Conservation (phyloP, 2,113 vertebrate species). For the Plecturocebus donacophilus region DNA sequence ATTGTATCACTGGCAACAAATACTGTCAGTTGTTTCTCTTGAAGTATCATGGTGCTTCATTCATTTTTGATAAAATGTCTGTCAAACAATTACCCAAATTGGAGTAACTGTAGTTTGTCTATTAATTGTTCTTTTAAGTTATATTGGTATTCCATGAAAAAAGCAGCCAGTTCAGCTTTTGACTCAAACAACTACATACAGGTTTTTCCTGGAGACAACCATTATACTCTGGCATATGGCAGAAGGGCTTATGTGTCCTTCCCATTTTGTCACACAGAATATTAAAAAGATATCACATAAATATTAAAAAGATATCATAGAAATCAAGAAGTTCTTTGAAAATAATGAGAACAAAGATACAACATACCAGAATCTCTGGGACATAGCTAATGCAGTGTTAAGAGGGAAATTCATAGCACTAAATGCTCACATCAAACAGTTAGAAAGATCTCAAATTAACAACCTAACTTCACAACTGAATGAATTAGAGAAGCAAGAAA, state of each 20-base stretch:
- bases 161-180: not conserved
- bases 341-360: too few species aligned
- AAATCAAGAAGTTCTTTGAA: too few species aligned
- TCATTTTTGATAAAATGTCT: slow-evolving; percentile 2
- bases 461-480: too few species aligned
- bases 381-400: too few species aligned
- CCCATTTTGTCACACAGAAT: not conserved
- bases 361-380: too few species aligned
- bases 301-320: not conserved
- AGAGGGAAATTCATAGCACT: too few species aligned
- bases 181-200: not conserved
- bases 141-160: not conserved
- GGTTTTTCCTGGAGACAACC: not conserved
- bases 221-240: not conserved
- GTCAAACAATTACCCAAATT: not conserved
- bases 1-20: slow-evolving; percentile 28
- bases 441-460: too few species aligned
- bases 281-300: not conserved
- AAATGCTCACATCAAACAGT: too few species aligned
- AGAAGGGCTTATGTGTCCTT: not conserved
- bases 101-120: not conserved
- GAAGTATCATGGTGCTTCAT: not conserved
- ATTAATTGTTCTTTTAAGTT: not conserved
- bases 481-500: too few species aligned
- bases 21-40: slow-evolving; percentile 5